Evolutionary conservation across 92 coral and sea anemone species (phyloP), one percentile per base, ranked within the genome.

Genomic region (Siderastrea siderea): DNA sequence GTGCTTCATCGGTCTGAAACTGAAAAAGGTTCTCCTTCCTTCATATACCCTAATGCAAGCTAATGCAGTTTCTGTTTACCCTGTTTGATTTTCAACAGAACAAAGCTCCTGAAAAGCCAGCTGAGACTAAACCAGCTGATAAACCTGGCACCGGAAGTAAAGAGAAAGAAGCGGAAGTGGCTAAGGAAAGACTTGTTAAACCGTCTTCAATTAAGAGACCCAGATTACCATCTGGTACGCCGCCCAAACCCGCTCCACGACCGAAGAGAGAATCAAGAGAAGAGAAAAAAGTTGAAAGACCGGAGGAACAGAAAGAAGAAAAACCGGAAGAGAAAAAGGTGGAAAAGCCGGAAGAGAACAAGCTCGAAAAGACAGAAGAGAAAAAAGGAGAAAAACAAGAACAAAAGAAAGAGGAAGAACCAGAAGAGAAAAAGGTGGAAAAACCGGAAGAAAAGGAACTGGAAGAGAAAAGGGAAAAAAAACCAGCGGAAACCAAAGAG

Each of bases 121-220:
- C 6, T 11, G 73, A 68, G 16, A 9, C 26, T 49, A 74, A 80
- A 60, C 47, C 78, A n/a, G 26, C 71, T 7, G 77, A 51, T 19
- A 79, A 76, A 45, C 57, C 83, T 51, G 53, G 1, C 79, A 44
- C 85, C 19, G 95, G 83, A 43, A 88, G 61, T 66, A 87, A 79
- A 58, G 86, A 86, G 58, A 60, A 61, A 12, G 88, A 47, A 2
- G 8, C 70, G 69, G 75, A 84, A 68, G 74, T 89, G 71, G 70
- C 88, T 15, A 89, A 93, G 68, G 93, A 90, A 10, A 88, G 83
- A 11, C 86, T 93, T 54, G 93, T 93, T n/a, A 79, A 91, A 77
- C 96, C 96, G 13, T 93, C 96, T 5, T 93, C 93, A 4, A 17
- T 90, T 0, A 90, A 86, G 80, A 74, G 91, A 64, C 93, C 93